These are phyloP conservation scores for Melanocharis versteri DNA, from an alignment of 2,113 vertebrate genomes.

Conservation along the genomic window DNA sequence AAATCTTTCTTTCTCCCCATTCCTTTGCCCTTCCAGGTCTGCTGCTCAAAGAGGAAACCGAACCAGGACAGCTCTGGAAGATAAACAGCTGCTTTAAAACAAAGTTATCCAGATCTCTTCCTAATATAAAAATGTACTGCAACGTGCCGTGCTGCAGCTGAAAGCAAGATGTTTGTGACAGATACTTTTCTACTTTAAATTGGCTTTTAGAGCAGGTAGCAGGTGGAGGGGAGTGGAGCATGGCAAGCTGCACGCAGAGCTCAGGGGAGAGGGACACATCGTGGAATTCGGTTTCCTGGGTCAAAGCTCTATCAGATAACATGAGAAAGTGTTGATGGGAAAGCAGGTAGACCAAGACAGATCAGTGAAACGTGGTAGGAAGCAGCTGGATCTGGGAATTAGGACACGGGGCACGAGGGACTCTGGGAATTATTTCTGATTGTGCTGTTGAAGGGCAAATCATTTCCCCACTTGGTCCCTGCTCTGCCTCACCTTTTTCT, in stretches of 20 bases:
- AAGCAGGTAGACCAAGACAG: constrained; percentile 64
- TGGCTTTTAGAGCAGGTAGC: constrained; percentile 78
- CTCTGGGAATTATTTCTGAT: neutral
- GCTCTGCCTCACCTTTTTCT: neutral
- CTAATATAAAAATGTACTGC: neutral
- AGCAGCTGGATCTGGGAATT: neutral
- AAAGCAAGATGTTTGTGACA: neutral
- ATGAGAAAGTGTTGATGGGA: constrained; percentile 73
- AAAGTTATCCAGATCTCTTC: neutral
- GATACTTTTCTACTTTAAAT: constrained; percentile 20
- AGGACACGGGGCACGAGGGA: fast-evolving
- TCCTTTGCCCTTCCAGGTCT: neutral
- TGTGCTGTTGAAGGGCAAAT: neutral
- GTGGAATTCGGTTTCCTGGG: constrained; percentile 81
- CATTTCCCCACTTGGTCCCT: neutral
- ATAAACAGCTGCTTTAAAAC: constrained; percentile 22
- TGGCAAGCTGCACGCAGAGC: constrained; percentile 71
- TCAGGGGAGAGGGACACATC: constrained; percentile 57
- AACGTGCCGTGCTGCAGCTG: neutral
- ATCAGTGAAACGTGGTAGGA: neutral
- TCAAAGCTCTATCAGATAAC: constrained; percentile 79
- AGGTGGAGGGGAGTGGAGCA: constrained; percentile 77
- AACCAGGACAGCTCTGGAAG: neutral
- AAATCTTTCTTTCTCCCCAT: neutral
- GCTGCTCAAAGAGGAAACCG: neutral